Evolutionary conservation across 2,888 invertebrate genomes (phyloP).

Genomic region (Leptopilina drosophilae): DNA sequence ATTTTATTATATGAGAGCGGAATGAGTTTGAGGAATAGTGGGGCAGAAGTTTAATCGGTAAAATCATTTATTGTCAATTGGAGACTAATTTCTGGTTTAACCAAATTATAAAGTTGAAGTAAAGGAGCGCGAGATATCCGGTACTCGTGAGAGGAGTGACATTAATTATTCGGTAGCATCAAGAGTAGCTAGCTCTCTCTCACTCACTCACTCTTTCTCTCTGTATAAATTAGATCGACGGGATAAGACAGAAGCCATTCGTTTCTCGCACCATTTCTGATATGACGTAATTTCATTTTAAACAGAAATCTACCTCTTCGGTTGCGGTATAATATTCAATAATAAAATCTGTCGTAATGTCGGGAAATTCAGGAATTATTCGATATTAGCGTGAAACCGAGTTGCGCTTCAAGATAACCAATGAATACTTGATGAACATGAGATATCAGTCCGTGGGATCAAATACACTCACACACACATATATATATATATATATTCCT

Average conservation of each 20-base stretch:
- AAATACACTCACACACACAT: slow-evolving; percentile 32
- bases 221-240: slow-evolving; percentile 60
- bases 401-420: slow-evolving; percentile 57
- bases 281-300: slow-evolving; percentile 63
- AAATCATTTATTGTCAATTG: slow-evolving; percentile 13
- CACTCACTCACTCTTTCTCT: slow-evolving; percentile 19
- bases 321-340: slow-evolving; percentile 54
- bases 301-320: slow-evolving; percentile 40
- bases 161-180: slow-evolving; percentile 43
- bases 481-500: too few species aligned
- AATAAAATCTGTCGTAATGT: slow-evolving; percentile 60
- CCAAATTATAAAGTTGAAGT: slow-evolving; percentile 30
- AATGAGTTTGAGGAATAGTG: slow-evolving; percentile 8
- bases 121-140: slow-evolving; percentile 29
- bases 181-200: slow-evolving; percentile 21
- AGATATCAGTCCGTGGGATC: slow-evolving; percentile 57
- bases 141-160: slow-evolving; percentile 18
- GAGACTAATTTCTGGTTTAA: slow-evolving; percentile 34
- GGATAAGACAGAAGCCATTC: slow-evolving; percentile 46
- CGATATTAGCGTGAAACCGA: slow-evolving; percentile 53
- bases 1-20: background rate
- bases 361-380: slow-evolving; percentile 63
- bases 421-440: slow-evolving; percentile 64
- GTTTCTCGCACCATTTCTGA: slow-evolving; percentile 50
- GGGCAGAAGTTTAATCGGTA: slow-evolving; percentile 36